Base-by-base conservation (phyloP, 2,113 vertebrate species). In the Chaenogobius annularis region DNA sequence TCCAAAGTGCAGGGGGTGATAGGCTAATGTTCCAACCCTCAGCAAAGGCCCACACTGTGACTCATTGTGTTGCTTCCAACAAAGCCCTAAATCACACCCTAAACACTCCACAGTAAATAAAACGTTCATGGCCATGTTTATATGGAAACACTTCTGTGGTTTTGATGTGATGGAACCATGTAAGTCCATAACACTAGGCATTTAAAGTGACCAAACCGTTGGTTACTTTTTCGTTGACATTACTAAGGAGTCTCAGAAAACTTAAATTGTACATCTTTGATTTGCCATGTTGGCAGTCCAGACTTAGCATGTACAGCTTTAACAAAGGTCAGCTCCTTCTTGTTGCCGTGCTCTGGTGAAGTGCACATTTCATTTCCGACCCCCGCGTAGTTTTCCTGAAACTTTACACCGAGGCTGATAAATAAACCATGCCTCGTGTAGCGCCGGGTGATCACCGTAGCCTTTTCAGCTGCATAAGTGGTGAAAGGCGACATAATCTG, bases 391-490 rank as follows among this genome's bases (percentile, higher is more conserved):
- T 88, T 85, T 82, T 86, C 77, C 88, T 85, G 95, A 92, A 98
- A 98, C 86, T 72, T n/a, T 90, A 98, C 90, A 77, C 92, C 81
- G 44, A 48, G 7, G 54, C 77, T 83, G 66, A 96, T 97, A 68
- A 97, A 96, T 99, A 94, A 98, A 93, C 93, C 88, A 98, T 97
- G 78, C 83, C 66, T 10, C 67, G 66, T 78, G 80, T 90, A 92
- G 86, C 68, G 85, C 76, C 77, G 85, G 83, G 83, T 70, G 84
- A 88, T 89, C 89, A 91, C 83, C 80, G 68, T 86, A 88, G 90
- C 73, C 78, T 71, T 79, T 72, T 88, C 87, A 86, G 92, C 85
- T 90, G 87, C 75, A 72, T 80, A 81, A 79, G 87, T 88, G 93
- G 74, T 91, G 93, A 94, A 94, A 94, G 91, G 93, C 56, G 89